Base-by-base conservation (phyloP, 2,888 invertebrate genomes). In the Acanthacorydalis orientalis region DNA sequence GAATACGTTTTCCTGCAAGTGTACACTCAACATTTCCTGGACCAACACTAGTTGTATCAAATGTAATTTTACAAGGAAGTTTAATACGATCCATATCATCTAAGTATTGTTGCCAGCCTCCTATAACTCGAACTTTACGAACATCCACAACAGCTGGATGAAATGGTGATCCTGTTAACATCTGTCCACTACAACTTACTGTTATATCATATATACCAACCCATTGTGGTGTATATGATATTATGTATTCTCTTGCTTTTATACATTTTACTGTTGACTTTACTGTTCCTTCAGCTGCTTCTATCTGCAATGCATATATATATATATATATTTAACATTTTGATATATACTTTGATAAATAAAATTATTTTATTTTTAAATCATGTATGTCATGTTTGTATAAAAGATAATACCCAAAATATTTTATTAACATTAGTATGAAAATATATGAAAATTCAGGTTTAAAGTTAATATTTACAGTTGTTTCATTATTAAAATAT, bases 141-240 rank as follows among this genome's bases (percentile, higher is more conserved):
- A 81, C 77, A 63, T 85, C 81, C 53, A 83, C 78, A 6, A 86
- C 77, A 48, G 68, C 69, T 2, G 78, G 77, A 57, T 75, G 71
- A 61, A 75, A 79, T 1, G 79, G 79, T 49, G 77, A 78, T 14
- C 78, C 77, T 63, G 66, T 64, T 43, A 67, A 66, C 62, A 44
- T 60, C 51, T 64, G 64, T 9, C 62, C 62, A 3, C 63, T 63
- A 31, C 78, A 78, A 55, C 80, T 82, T 53, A 96, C 83, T 51
- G 86, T 72, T 33, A 95, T 80, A 63, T 92, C 90, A 61, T 91
- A 95, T 38, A 83, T 75, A 1, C 96, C 96, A n/a, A 90, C 85
- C 57, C 89, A 88, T 1, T 84, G 77, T 0, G 96, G 93, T 1
- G 84, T 80, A 65, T 93, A 97, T 0, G 88, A 83, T 43, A 93